Conservation (phyloP, 37 sponge, comb jelly and placozoan genomes). For the Sycon ciliatum region DNA sequence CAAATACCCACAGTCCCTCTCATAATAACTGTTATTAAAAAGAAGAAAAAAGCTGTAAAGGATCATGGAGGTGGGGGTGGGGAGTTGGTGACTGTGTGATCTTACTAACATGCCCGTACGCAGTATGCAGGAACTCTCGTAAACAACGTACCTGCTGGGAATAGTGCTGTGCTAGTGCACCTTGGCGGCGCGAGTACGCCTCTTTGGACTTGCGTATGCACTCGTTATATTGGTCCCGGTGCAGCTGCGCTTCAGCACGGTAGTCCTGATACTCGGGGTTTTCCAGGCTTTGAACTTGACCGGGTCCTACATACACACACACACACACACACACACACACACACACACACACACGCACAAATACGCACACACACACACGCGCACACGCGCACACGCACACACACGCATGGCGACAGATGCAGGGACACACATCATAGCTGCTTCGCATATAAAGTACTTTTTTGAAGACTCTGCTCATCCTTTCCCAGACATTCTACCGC, state of each 20-base stretch:
- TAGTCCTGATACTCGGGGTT: conserved; percentile 38
- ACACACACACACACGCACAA: conserved; percentile 14
- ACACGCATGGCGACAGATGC: too few relatives aligned
- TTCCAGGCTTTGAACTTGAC: not conserved
- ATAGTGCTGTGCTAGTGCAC: conserved; percentile 42
- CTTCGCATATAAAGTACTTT: too few relatives aligned
- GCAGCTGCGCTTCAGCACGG: conserved; percentile 72
- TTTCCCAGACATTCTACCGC: too few relatives aligned
- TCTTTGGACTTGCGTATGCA: conserved; percentile 62
- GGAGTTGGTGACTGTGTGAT: too few relatives aligned
- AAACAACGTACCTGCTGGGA: conserved; percentile 75
- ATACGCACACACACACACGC: not conserved
- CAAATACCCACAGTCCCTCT: too few relatives aligned
- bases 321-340: conserved; percentile 11
- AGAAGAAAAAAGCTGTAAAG: too few relatives aligned
- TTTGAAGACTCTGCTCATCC: too few relatives aligned
- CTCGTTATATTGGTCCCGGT: conserved; percentile 57
- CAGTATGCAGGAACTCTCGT: too few relatives aligned
- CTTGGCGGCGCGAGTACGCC: conserved; percentile 44
- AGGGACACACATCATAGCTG: too few relatives aligned
- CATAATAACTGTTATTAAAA: too few relatives aligned
- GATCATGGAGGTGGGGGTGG: too few relatives aligned
- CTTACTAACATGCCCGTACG: too few relatives aligned
- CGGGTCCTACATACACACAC: not conserved
- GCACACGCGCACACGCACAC: conserved; percentile 13